A percentile compares a stretch with the other conserved stretches of the same genome.
Evolutionary conservation across 2,797 vertebrate species (phyloP).

Genomic region (Apogon hyalosoma): DNA sequence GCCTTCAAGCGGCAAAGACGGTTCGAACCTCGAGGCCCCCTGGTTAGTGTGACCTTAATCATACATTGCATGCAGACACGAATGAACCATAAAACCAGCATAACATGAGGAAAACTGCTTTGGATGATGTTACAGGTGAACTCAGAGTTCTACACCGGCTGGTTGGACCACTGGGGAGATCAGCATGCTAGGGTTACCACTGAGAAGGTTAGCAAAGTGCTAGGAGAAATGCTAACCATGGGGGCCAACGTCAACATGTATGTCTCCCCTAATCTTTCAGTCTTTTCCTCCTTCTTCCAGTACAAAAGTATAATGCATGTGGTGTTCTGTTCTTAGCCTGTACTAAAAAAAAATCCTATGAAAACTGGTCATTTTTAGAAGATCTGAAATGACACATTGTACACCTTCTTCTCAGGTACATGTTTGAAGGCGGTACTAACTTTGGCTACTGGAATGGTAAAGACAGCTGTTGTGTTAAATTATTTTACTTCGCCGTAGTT

Average conservation of each 20-base stretch:
- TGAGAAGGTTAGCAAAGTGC: slow-evolving; percentile 80
- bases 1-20: slow-evolving; percentile 89
- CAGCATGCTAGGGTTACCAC: slow-evolving; percentile 83
- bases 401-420: slow-evolving; percentile 87
- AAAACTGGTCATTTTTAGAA: no score
- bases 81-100: neutral
- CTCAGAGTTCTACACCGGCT: slow-evolving; percentile 98
- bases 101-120: slow-evolving; percentile 1
- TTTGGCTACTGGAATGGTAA: slow-evolving; percentile 98
- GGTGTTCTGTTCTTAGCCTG: neutral
- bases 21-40: slow-evolving; percentile 89
- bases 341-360: slow-evolving; percentile 1
- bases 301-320: neutral
- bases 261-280: slow-evolving; percentile 53
- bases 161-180: slow-evolving; percentile 98
- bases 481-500: neutral
- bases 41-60: slow-evolving; percentile 82
- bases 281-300: slow-evolving; percentile 1
- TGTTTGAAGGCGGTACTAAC: slow-evolving; percentile 98
- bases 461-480: slow-evolving; percentile 2
- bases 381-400: neutral
- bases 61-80: neutral
- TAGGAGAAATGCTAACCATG: slow-evolving; percentile 88
- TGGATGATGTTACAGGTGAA: slow-evolving; percentile 87
- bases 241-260: slow-evolving; percentile 97